Evolutionary conservation across 2,113 vertebrate species (phyloP).

Genomic region (Coregonus clupeaformis): DNA sequence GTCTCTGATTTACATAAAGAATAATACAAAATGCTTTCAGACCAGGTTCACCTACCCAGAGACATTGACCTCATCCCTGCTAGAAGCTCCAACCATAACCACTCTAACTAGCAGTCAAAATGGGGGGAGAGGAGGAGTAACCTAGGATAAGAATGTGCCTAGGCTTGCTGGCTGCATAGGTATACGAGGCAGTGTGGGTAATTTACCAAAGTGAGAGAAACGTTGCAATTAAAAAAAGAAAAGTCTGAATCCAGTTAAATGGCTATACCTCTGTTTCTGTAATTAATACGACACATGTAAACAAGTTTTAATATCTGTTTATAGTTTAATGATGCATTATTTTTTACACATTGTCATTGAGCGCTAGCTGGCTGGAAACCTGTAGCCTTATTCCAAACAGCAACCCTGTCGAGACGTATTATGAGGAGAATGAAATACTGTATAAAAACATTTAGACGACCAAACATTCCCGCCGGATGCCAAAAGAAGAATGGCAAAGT

Average conservation of each 20-base stretch:
- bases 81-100: neutral
- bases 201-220: neutral
- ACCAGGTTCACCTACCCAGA: constrained; percentile 4
- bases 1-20: no score
- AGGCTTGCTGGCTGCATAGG: neutral
- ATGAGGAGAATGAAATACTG: neutral
- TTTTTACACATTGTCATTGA: neutral
- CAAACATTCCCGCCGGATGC: no score
- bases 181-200: neutral
- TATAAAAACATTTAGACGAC: no score
- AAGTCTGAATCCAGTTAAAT: no score
- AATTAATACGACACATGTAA: no score
- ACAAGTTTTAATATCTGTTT: no score
- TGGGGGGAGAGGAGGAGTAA: neutral
- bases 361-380: neutral
- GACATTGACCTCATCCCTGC: neutral
- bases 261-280: no score
- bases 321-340: no score
- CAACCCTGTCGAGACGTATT: neutral
- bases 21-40: no score
- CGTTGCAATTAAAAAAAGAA: neutral
- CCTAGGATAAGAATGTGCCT: neutral
- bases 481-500: no score
- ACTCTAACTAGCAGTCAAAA: no score
- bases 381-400: neutral